phyloP scores from a whole-genome alignment of 2,113 vertebrate genomes.

The Colistium nudipinnis region DNA sequence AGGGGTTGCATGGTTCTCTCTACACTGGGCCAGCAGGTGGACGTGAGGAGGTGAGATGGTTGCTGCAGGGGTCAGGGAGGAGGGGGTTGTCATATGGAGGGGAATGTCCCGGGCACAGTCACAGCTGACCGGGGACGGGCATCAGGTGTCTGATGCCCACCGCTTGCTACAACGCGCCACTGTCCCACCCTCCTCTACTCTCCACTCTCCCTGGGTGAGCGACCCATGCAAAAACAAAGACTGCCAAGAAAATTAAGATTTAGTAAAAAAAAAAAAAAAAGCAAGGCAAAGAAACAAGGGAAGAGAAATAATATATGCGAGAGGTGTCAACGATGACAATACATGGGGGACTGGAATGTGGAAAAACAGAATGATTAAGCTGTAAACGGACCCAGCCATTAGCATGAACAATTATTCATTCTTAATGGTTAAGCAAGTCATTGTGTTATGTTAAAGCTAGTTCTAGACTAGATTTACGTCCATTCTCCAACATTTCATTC shows the following conservation, averaged over 20 bases:
- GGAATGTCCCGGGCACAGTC: constrained; percentile 51
- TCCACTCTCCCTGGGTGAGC: constrained; percentile 68
- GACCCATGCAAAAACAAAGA: constrained; percentile 79
- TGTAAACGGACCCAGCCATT: constrained; percentile 45
- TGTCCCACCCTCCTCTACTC: constrained; percentile 63
- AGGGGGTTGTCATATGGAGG: constrained; percentile 35
- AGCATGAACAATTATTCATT: constrained; percentile 54
- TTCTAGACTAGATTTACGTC: constrained; percentile 74
- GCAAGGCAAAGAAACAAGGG: constrained; percentile 37
- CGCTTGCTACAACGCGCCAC: constrained; percentile 59
- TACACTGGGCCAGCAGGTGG: constrained; percentile 64
- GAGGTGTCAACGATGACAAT: constrained; percentile 57
- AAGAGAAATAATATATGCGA: constrained; percentile 51
- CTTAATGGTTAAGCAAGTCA: constrained; percentile 61
- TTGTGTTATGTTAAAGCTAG: constrained; percentile 71
- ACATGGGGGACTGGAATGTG: constrained; percentile 38
- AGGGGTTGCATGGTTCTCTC: constrained; percentile 35
- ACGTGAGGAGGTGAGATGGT: constrained; percentile 56
- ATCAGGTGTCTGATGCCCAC: constrained; percentile 57
- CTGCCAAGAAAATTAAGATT: constrained; percentile 64
- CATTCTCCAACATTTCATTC: constrained; percentile 68
- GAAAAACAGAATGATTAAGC: constrained; percentile 52
- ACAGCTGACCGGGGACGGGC: constrained; percentile 52
- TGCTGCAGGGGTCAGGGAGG: constrained; percentile 44
- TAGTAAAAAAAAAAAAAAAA: constrained; percentile 57